Base-by-base conservation (phyloP, 2,113 vertebrate species). In the Ictalurus furcatus region DNA sequence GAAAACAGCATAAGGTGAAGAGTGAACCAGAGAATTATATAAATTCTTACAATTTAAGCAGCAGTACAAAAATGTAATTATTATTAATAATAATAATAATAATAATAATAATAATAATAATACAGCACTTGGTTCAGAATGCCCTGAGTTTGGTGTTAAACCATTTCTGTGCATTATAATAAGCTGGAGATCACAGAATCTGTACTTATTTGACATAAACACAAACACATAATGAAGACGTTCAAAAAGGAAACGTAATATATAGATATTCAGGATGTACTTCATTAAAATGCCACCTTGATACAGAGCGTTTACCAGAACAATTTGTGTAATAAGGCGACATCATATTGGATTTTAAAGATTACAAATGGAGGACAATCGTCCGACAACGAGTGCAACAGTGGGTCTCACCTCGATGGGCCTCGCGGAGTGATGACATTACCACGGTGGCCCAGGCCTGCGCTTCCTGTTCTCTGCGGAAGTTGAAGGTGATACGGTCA, bases 401-500 rank as follows among this genome's bases (percentile, higher is more conserved):
- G 23, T 23, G n/a, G 16, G 78, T 21, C 83, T 81, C 78, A 97
- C 97, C 96, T 96, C 96, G 95, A 23, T 95, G 95, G 0, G 95
- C 94, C 90, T 98, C 97, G 59, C 96, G 91, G 28, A 97, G 94
- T 0, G 97, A 97, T 40, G 96, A 97, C 96, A 96, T 97, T 69
- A 97, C 93, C 73, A 97, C 96, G 0, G 96, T 97, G 93, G 97
- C 97, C 97, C 97, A 97, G 88, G 95, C 95, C 92, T 97, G 96
- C 0, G 97, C 97, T 89, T 98, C 97, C 3, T 94, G 94, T 92
- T 97, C 96, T 3, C 96, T 96, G 83, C 95, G 95, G 85, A 97
- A 97, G 93, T 94, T 95, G 80, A 97, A 95, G 67, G 94, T 92
- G 90, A 97, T 88, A 85, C 94, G 95, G 89, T 96, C 94, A 0